phyloP scores from a whole-genome alignment of 1,140 invertebrate genomes.

The Amphibalanus amphitrite region DNA sequence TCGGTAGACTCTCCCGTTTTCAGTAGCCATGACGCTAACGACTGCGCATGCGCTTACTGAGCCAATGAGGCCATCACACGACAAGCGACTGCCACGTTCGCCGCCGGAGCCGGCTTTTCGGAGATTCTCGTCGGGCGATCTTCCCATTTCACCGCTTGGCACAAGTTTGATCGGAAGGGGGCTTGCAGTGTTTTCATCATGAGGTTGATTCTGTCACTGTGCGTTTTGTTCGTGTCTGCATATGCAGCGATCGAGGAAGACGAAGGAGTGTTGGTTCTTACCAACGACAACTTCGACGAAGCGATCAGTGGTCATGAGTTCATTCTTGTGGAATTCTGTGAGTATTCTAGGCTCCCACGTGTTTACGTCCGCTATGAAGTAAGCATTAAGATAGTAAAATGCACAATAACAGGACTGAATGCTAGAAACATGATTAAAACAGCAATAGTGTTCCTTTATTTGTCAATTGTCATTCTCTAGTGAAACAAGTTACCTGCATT shows the following conservation, averaged over 20 bases:
- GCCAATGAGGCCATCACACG: background rate
- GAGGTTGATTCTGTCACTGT: background rate
- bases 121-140: background rate
- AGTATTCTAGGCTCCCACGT: slow-evolving; percentile 45
- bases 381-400: too few species aligned
- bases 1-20: too few species aligned
- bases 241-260: slow-evolving; percentile 54
- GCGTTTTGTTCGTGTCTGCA: slow-evolving; percentile 13
- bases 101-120: background rate
- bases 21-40: too few species aligned
- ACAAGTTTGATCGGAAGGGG: background rate
- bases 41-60: background rate
- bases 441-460: too few species aligned
- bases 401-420: too few species aligned
- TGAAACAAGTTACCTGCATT: too few species aligned
- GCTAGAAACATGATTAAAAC: too few species aligned
- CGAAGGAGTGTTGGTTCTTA: slow-evolving; percentile 77
- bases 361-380: too few species aligned
- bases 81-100: background rate
- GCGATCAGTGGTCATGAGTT: slow-evolving; percentile 55
- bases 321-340: slow-evolving; percentile 92
- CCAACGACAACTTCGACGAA: slow-evolving; percentile 65
- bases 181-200: background rate
- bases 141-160: background rate
- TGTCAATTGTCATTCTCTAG: too few species aligned